Percentiles rank a stretch among this genome's conserved stretches.
phyloP scores from a whole-genome alignment of 2,888 invertebrate genomes.

The Amblyjoppa proteus region DNA sequence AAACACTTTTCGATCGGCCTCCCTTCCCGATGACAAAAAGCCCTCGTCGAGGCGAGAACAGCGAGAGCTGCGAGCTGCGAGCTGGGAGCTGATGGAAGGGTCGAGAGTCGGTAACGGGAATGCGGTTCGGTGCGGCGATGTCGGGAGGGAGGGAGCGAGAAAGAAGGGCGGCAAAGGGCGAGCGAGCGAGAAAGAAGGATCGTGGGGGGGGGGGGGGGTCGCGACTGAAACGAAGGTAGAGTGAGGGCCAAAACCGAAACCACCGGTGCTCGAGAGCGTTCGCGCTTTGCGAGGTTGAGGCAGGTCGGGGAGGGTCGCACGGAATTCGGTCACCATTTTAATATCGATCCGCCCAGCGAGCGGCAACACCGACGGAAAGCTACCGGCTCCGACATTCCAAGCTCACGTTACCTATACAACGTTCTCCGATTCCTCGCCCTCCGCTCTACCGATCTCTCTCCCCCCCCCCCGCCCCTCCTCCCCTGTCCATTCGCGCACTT shows the following conservation, averaged over 20 bases:
- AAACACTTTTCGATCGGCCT: slow-evolving; percentile 31
- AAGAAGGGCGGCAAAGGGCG: slow-evolving; percentile 46
- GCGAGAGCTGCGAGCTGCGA: not conserved
- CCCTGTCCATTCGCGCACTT: not conserved
- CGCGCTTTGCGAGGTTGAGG: slow-evolving; percentile 76
- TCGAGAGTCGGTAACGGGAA: slow-evolving; percentile 32
- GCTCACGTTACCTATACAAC: slow-evolving; percentile 58
- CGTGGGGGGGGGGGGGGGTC: slow-evolving; percentile 36
- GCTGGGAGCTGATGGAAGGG: slow-evolving; percentile 22
- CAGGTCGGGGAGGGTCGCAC: slow-evolving; percentile 80
- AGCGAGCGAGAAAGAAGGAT: slow-evolving; percentile 52
- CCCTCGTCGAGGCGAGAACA: slow-evolving; percentile 2
- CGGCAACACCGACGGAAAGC: slow-evolving; percentile 39
- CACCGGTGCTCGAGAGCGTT: slow-evolving; percentile 48
- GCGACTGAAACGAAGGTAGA: not conserved
- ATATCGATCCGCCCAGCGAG: slow-evolving; percentile 81
- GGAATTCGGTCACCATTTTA: slow-evolving; percentile 85
- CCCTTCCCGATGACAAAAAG: slow-evolving; percentile 23
- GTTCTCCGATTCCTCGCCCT: slow-evolving; percentile 26
- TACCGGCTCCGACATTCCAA: slow-evolving; percentile 61
- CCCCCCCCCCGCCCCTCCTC: not conserved
- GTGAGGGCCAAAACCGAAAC: slow-evolving; percentile 24
- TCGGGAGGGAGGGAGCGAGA: slow-evolving; percentile 26
- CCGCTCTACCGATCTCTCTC: slow-evolving; percentile 3
- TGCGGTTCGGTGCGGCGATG: slow-evolving; percentile 1